A percentile compares a stretch with the other conserved stretches of the same genome.
phyloP scores from a whole-genome alignment of 2,113 vertebrate species.

The Dasyurus viverrinus region DNA sequence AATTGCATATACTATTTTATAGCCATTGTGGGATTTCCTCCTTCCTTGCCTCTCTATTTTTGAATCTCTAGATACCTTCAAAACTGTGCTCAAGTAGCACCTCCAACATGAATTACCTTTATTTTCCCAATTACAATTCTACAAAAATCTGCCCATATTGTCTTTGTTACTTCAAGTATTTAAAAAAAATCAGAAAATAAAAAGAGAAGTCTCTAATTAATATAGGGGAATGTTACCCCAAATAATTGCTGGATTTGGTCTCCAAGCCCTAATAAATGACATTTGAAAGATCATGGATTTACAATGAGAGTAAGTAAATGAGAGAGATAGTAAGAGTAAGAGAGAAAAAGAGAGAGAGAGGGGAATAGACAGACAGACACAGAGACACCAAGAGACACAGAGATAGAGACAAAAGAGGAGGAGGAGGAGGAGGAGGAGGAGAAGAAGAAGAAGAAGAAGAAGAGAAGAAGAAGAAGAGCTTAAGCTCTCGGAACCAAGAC shows the following conservation, averaged over 20 bases:
- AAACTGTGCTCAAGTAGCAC: neutral
- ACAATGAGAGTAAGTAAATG: neutral
- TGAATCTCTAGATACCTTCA: neutral
- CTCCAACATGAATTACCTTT: neutral
- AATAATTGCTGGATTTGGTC: neutral
- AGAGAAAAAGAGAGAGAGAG: too few relatives aligned
- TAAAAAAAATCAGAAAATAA: neutral
- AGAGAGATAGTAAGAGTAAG: too few relatives aligned
- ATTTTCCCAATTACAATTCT: neutral
- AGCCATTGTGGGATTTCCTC: neutral
- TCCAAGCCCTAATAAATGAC: neutral
- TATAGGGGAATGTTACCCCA: neutral
- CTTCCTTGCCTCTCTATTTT: neutral
- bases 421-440: accelerated
- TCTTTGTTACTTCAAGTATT: neutral
- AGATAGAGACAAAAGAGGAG: too few relatives aligned
- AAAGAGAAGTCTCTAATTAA: neutral
- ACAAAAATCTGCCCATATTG: neutral
- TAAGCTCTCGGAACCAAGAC: too few relatives aligned
- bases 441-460: too few relatives aligned
- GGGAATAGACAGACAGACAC: too few relatives aligned
- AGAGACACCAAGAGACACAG: too few relatives aligned
- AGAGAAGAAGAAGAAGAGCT: too few relatives aligned
- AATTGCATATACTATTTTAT: accelerated
- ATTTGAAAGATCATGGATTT: neutral